Evolutionary conservation across 2,888 invertebrate species (phyloP), one percentile per base, ranked within the genome.

Genomic region (Clivina fossor): DNA sequence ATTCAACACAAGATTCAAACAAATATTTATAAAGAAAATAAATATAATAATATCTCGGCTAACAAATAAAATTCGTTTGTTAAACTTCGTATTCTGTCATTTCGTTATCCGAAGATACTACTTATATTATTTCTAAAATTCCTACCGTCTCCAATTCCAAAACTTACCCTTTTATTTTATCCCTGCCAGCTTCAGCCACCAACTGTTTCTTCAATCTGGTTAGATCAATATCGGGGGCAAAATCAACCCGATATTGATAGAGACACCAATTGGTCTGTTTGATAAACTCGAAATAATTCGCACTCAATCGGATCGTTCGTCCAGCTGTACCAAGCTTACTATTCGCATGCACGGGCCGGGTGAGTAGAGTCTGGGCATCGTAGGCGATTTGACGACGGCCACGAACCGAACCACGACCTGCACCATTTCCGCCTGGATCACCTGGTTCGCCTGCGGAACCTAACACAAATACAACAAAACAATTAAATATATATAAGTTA

Each of bases 181-280:
- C 71, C 3, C 73, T 73, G 58, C 87, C 85, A 0, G 77, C 69
- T 4, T 38, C 19, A 8, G 76, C 73, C 1, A 90, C 60, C 1
- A 89, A 70, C 0, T 72, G 78, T 63, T 84, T 86, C 2, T 86
- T 80, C 0, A 82, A 69, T 0, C 67, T 64, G 0, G 85, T 84
- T 32, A 79, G 73, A 58, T 91, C 90, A 58, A 89, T 82, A 0
- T 84, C 84, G 0, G 91, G 90, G 0, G 74, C 68, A 61, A 89
- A 83, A 60, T 88, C 87, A 0, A 92, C 89, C 2, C 83, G 78
- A 67, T 91, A 91, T 54, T 90, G 86, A 61, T 82, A 83, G 0
- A 92, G 71, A 0, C 81, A 76, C 89, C 90, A 92, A 41, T 84
- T 76, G 0, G 85, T 80, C 0, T 79, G 78, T 1, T 82, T 80